These are phyloP conservation scores for Pithecia hirsuta DNA, from an alignment of 2,797 vertebrate species.

Conservation along the genomic window DNA sequence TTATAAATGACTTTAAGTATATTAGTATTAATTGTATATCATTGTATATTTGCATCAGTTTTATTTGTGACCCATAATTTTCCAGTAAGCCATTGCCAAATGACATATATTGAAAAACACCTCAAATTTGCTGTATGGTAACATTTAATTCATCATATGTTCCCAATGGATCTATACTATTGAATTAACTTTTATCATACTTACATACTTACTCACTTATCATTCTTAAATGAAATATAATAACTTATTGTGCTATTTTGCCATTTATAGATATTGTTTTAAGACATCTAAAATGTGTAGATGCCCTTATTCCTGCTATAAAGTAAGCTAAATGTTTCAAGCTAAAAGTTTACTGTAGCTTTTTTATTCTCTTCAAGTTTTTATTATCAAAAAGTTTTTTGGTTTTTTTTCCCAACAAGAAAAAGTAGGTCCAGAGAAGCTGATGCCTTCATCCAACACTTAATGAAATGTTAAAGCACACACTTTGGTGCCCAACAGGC, in stretches of 20 bases:
- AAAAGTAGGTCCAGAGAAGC: background rate
- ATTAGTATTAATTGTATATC: background rate
- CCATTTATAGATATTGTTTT: background rate
- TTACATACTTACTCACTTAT: background rate
- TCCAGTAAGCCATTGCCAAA: background rate
- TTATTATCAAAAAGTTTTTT: background rate
- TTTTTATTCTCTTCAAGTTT: background rate
- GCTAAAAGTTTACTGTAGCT: background rate
- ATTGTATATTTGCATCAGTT: background rate
- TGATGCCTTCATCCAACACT: background rate
- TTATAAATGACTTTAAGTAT: background rate
- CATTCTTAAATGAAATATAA: background rate
- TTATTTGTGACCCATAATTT: background rate
- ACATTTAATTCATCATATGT: background rate
- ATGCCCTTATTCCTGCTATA: background rate
- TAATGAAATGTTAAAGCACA: background rate
- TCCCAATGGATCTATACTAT: background rate
- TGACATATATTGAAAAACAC: background rate
- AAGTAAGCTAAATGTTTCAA: slow-evolving; percentile 18
- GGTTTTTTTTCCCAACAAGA: background rate
- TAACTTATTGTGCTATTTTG: background rate
- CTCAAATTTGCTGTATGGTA: background rate
- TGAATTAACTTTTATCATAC: background rate
- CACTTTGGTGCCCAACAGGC: background rate
- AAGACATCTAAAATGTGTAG: background rate